phyloP scores from a whole-genome alignment of 1,140 invertebrate genomes.

The Solenopsis invicta region DNA sequence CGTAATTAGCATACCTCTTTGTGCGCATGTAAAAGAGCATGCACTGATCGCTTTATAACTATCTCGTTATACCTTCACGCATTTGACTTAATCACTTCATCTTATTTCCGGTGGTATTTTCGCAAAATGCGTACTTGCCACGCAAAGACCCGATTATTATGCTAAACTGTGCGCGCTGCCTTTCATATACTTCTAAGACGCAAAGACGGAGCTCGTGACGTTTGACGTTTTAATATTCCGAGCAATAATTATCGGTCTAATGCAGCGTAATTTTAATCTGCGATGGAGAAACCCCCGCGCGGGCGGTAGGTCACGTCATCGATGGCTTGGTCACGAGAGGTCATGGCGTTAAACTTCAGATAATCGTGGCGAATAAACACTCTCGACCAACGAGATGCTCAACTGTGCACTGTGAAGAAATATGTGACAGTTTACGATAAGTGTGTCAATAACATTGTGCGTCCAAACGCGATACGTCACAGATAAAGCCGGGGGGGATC shows the following conservation, averaged over 20 bases:
- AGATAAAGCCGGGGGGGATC: not conserved
- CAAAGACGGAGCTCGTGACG: slow-evolving; percentile 3
- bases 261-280: slow-evolving; percentile 12
- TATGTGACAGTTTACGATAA: not conserved
- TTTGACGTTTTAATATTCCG: not conserved
- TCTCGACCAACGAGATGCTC: slow-evolving; percentile 11
- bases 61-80: slow-evolving; percentile 34
- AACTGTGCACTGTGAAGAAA: not conserved
- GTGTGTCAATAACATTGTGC: slow-evolving; percentile 24
- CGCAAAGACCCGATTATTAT: slow-evolving; percentile 30
- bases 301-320: slow-evolving; percentile 30
- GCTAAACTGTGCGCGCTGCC: slow-evolving; percentile 19
- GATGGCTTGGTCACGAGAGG: slow-evolving; percentile 19
- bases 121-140: not conserved
- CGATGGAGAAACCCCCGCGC: slow-evolving; percentile 20
- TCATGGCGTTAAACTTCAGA: slow-evolving; percentile 34
- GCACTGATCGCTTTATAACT: slow-evolving; percentile 25
- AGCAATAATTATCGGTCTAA: not conserved
- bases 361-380: slow-evolving; percentile 47
- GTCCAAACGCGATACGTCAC: not conserved
- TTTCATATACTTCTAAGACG: not conserved
- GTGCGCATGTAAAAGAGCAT: not conserved
- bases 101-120: slow-evolving; percentile 31
- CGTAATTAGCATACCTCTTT: slow-evolving; percentile 12
- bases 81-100: slow-evolving; percentile 25